Base-by-base conservation (phyloP, 2,113 vertebrate species). In the Indicator indicator region DNA sequence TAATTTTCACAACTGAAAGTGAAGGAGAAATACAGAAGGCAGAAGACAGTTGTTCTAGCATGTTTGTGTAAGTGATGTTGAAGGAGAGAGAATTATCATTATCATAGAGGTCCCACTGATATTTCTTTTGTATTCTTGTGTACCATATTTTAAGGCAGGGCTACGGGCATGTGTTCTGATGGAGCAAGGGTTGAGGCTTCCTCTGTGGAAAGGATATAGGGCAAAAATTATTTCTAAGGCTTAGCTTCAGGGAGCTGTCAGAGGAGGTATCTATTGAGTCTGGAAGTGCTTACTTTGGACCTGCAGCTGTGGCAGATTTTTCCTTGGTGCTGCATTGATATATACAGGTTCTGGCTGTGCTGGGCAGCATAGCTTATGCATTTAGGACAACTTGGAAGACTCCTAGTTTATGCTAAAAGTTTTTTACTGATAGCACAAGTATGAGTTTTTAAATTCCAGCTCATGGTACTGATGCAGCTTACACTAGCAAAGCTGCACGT, bases 351-450 rank as follows among this genome's bases (percentile, higher is more conserved):
- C 50, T 87, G 70, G 52, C 62, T 71, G n/a, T 46, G 21, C 56
- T n/a, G 28, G 8, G 4, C 56, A 74, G 70, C n/a, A 5, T 9
- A 27, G 52, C 1, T 5, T 67, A 20, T 1, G 0, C 0, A 0
- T 64, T 72, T 48, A 73, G 44, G 28, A 60, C 5, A 33, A 14
- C 60, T 86, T 0, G 2, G 33, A 81, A 23, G 27, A 36, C 33
- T 74, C 24, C 2, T 1, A 6, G 5, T 79, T 64, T 56, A 0
- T 56, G 24, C 52, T 62, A 14, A 14, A 58, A 36, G 7, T 6
- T 4, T 52, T 70, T 86, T 59, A 17, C 32, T 42, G 73, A 6
- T 38, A 88, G 56, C 28, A 32, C 11, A 28, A 52, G 36, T n/a
- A 14, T 0, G 2, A 18, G 3, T 24, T 19, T 21, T 86, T 42